Conservation (phyloP, 2,888 invertebrate genomes). For the Himalopsyche japonica region DNA sequence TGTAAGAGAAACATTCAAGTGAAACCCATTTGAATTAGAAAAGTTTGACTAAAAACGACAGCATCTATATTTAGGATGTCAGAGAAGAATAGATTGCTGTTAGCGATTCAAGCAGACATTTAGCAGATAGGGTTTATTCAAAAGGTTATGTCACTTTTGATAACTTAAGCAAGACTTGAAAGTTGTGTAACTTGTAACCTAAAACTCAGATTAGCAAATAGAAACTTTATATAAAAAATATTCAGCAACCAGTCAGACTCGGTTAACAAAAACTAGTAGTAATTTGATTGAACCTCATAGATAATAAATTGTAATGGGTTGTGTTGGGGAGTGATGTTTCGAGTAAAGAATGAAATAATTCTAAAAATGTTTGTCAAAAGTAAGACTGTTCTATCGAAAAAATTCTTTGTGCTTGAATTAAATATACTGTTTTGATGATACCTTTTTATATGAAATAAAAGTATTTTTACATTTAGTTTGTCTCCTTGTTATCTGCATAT, state of each 20-base stretch:
- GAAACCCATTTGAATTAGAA: not conserved
- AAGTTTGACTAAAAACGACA: not conserved
- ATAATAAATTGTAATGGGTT: too few relatives aligned
- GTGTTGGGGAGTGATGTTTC: too few relatives aligned
- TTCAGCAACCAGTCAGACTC: too few relatives aligned
- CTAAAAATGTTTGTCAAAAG: too few relatives aligned
- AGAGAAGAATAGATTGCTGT: not conserved
- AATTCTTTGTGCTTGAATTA: too few relatives aligned
- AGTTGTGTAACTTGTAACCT: not conserved
- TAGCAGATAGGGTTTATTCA: not conserved
- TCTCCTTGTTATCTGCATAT: not conserved
- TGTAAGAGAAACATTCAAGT: not conserved
- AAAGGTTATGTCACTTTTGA: not conserved
- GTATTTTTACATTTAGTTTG: not conserved
- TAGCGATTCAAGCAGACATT: not conserved
- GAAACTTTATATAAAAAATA: too few relatives aligned
- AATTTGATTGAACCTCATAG: too few relatives aligned
- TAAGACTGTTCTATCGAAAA: too few relatives aligned
- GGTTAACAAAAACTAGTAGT: too few relatives aligned
- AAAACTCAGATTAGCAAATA: too few relatives aligned
- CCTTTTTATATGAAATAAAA: not conserved
- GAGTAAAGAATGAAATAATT: too few relatives aligned
- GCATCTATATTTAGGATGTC: not conserved
- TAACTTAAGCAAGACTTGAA: not conserved
- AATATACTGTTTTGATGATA: too few relatives aligned